Conservation (phyloP, 2,797 vertebrate species). For the Aulostomus chinensis region DNA sequence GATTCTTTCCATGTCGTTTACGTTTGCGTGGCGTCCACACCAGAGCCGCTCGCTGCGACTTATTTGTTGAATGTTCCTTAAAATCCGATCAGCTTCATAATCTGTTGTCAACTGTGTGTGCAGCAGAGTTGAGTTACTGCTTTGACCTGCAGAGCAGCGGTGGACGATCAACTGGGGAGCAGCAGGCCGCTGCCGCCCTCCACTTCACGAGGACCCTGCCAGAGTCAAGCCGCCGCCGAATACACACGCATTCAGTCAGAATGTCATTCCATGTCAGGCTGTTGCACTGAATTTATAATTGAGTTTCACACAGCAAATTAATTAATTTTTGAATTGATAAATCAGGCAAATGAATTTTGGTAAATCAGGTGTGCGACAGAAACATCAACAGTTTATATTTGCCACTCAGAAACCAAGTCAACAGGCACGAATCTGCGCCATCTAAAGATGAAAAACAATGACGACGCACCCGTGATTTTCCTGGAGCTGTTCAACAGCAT, state of each 20-base stretch:
- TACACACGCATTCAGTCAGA: constrained; percentile 1
- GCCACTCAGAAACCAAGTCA: constrained; percentile 11
- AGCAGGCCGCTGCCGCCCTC: no score
- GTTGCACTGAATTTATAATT: constrained; percentile 8
- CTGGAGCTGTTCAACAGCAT: constrained; percentile 54
- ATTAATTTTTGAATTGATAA: not conserved
- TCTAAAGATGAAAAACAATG: constrained; percentile 12
- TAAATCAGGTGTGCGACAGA: not conserved
- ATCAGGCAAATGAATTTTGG: constrained; percentile 5
- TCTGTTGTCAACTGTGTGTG: no score
- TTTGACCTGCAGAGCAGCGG: no score
- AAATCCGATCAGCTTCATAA: no score
- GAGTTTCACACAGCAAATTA: not conserved
- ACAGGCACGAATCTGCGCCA: not conserved
- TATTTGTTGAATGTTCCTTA: no score
- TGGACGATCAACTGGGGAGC: no score
- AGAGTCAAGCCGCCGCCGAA: no score
- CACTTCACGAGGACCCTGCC: no score
- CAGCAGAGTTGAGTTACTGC: no score
- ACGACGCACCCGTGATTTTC: constrained; percentile 39
- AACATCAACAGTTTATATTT: constrained; percentile 9
- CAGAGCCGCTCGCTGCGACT: no score
- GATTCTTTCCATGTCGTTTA: no score
- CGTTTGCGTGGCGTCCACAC: no score
- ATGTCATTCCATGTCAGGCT: not conserved